A percentile compares a stretch with the other conserved stretches of the same genome.
phyloP scores from a whole-genome alignment of 2,113 vertebrate genomes.

The Myanophis thanlyinensis region DNA sequence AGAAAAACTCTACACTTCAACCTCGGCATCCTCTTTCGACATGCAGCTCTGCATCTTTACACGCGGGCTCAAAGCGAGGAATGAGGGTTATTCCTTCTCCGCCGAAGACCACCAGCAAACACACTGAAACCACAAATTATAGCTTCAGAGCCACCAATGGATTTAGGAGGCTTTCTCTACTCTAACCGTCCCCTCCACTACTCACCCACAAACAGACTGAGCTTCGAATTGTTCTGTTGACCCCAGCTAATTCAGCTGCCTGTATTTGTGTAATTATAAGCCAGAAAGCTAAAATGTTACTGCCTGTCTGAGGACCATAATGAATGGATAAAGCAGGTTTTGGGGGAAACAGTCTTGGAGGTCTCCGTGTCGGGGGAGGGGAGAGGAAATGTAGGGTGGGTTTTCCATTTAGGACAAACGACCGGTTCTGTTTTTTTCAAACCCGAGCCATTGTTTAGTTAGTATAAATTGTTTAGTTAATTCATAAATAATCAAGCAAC shows the following conservation, averaged over 20 bases:
- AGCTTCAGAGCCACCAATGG: background rate
- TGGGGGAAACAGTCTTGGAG: background rate
- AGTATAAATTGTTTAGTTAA: background rate
- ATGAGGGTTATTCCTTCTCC: constrained; percentile 1
- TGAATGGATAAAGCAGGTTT: constrained; percentile 16
- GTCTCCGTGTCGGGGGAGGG: background rate
- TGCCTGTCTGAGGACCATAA: constrained; percentile 15
- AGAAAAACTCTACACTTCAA: background rate
- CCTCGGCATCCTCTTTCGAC: background rate
- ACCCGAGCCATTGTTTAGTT: constrained; percentile 2
- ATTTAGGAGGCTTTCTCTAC: constrained; percentile 36
- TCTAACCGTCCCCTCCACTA: constrained; percentile 33
- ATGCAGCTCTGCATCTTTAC: background rate
- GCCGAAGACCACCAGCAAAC: constrained; percentile 32
- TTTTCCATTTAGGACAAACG: background rate
- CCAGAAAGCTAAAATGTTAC: constrained; percentile 1
- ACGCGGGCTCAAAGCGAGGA: constrained; percentile 16
- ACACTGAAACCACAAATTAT: constrained; percentile 45
- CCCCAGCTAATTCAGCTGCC: constrained; percentile 13
- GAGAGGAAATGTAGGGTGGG: background rate
- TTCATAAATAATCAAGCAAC: background rate
- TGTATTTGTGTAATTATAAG: constrained; percentile 26
- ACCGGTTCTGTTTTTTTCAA: background rate
- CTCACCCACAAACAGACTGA: constrained; percentile 28
- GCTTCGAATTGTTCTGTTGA: constrained; percentile 26